phyloP scores from a whole-genome alignment of 1,140 invertebrate species.

The Pachyrhynchus sulphureomaculatus region DNA sequence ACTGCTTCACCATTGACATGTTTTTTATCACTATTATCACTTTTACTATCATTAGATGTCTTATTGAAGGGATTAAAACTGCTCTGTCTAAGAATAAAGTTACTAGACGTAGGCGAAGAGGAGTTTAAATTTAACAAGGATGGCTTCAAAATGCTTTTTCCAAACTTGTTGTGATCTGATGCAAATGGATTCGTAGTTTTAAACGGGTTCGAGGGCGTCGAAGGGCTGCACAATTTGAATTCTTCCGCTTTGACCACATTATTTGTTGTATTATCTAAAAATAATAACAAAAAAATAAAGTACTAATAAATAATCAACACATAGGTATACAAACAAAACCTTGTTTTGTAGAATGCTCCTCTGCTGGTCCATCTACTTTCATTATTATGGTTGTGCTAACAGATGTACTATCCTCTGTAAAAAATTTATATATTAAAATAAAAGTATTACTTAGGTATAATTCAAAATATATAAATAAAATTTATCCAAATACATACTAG shows the following conservation, averaged over 20 bases:
- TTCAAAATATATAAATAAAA: not conserved
- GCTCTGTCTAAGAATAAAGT: slow-evolving; percentile 41
- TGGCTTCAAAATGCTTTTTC: slow-evolving; percentile 39
- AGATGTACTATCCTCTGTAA: slow-evolving; percentile 10
- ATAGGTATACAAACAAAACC: slow-evolving; percentile 25
- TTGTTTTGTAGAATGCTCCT: slow-evolving; percentile 36
- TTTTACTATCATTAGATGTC: slow-evolving; percentile 30
- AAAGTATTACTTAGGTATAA: not conserved
- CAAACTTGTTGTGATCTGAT: slow-evolving; percentile 30
- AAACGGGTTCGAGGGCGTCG: slow-evolving; percentile 18
- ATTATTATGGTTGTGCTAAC: slow-evolving; percentile 38
- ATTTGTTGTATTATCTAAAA: slow-evolving; percentile 22
- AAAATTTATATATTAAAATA: not conserved
- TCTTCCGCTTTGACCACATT: slow-evolving; percentile 17
- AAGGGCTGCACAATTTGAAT: slow-evolving; percentile 36
- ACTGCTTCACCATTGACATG: slow-evolving; percentile 41
- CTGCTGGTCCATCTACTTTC: slow-evolving; percentile 44
- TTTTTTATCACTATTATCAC: slow-evolving; percentile 33
- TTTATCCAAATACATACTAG: slow-evolving; percentile 11
- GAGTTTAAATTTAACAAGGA: slow-evolving; percentile 39
- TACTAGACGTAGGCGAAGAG: slow-evolving; percentile 16
- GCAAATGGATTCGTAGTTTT: slow-evolving; percentile 26
- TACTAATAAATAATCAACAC: slow-evolving; percentile 11
- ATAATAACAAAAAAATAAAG: slow-evolving; percentile 8
- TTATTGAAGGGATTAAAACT: slow-evolving; percentile 45